A percentile compares a stretch with the other conserved stretches of the same genome.
Conservation (phyloP, 2,113 vertebrate species). For the Leucoraja erinaceus region DNA sequence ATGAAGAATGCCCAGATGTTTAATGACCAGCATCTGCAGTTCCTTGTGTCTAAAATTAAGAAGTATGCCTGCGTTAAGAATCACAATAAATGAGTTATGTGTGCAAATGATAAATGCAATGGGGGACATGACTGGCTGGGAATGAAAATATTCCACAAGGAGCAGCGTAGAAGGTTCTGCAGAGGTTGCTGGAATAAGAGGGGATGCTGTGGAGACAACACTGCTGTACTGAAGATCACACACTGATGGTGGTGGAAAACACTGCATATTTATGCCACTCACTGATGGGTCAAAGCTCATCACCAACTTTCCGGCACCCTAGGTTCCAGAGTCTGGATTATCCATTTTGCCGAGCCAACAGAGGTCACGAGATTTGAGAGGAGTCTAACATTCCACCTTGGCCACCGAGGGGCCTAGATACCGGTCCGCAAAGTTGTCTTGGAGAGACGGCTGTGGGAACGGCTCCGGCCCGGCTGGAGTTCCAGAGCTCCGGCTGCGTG, state of each 20-base stretch:
- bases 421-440: too few species aligned
- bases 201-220: slow-evolving; percentile 74
- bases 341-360: too few species aligned
- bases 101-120: neutral
- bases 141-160: slow-evolving; percentile 54
- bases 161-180: slow-evolving; percentile 56
- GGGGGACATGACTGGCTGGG: neutral
- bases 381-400: too few species aligned
- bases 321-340: too few species aligned
- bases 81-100: neutral
- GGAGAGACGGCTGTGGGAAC: too few species aligned
- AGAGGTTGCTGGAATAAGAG: slow-evolving; percentile 75
- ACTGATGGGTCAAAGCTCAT: slow-evolving; percentile 62
- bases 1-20: too few species aligned
- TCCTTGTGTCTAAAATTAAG: neutral
- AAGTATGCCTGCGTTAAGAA: neutral
- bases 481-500: too few species aligned
- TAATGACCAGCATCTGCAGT: neutral
- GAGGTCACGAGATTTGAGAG: too few species aligned
- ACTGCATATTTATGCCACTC: slow-evolving; percentile 59
- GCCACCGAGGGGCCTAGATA: too few species aligned
- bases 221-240: slow-evolving; percentile 74
- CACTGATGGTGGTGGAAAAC: slow-evolving; percentile 62
- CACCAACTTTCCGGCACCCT: neutral
- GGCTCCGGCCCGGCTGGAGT: too few species aligned